phyloP scores from a whole-genome alignment of 2,888 invertebrate species.

The Nineta flava region DNA sequence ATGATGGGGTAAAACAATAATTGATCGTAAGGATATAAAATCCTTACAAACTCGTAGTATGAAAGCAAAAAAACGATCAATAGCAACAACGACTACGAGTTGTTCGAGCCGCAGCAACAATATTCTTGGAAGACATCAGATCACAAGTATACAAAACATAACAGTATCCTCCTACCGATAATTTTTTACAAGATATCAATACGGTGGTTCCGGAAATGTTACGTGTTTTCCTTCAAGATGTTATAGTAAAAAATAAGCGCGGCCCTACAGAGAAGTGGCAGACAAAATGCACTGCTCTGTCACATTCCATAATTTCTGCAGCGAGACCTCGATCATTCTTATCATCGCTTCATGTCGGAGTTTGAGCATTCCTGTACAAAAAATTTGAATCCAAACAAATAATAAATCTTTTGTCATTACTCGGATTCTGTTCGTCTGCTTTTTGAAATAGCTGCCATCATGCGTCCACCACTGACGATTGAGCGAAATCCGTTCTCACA shows the following conservation, averaged over 20 bases:
- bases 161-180: no score
- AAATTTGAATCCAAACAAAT: not conserved
- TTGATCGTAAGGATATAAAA: no score
- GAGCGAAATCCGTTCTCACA: slow-evolving; percentile 10
- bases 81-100: no score
- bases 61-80: no score
- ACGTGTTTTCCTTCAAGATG: no score
- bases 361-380: not conserved
- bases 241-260: not conserved
- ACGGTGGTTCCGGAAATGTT: no score
- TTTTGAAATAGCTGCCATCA: slow-evolving; percentile 11
- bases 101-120: no score
- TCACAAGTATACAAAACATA: no score
- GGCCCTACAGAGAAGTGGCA: slow-evolving; percentile 5
- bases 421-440: not conserved
- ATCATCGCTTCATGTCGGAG: slow-evolving; percentile 10
- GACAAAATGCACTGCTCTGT: not conserved
- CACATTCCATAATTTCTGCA: slow-evolving; percentile 11
- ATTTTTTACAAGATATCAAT: no score
- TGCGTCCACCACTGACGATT: slow-evolving; percentile 9
- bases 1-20: no score
- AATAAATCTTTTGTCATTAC: not conserved
- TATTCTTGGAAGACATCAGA: no score
- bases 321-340: slow-evolving; percentile 11
- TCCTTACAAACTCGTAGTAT: no score